A percentile compares a stretch with the other conserved stretches of the same genome.
phyloP scores from a whole-genome alignment of 2,888 invertebrate genomes.

The Leptopilina syphax region DNA sequence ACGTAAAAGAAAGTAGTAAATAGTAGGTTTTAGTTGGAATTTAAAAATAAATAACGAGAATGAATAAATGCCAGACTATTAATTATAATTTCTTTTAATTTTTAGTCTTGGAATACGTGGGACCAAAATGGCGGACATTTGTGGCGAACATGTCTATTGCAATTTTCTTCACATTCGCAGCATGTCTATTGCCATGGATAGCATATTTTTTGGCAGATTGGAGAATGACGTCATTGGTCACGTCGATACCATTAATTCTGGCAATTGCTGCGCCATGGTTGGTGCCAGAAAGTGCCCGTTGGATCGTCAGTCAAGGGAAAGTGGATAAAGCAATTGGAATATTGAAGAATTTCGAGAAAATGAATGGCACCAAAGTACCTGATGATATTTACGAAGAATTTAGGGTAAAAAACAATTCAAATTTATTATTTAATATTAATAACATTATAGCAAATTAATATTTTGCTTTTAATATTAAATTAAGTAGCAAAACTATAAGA shows the following conservation, averaged over 20 bases:
- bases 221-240: conserved; percentile 86
- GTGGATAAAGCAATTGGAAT: conserved; percentile 88
- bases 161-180: conserved; percentile 89
- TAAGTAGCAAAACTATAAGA: too few species aligned
- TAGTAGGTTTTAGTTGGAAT: too few species aligned
- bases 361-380: conserved; percentile 87
- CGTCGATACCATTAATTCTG: conserved; percentile 86
- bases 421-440: too few species aligned
- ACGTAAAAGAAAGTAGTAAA: too few species aligned
- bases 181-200: conserved; percentile 90
- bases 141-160: conserved; percentile 96
- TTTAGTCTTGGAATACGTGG: conserved; percentile 91
- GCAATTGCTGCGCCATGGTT: conserved; percentile 86
- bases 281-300: conserved; percentile 92
- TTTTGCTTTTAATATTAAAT: too few species aligned
- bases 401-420: conserved; percentile 78
- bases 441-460: too few species aligned
- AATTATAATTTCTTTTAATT: neutral
- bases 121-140: conserved; percentile 92
- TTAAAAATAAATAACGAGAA: too few species aligned
- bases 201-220: conserved; percentile 89
- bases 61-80: too few species aligned
- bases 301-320: conserved; percentile 92
- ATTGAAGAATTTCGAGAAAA: conserved; percentile 87
- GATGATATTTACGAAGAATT: conserved; percentile 87